Evolutionary conservation across 2,888 invertebrate genomes (phyloP), one percentile per base, ranked within the genome.

Genomic region (Adelognathus sp.): DNA sequence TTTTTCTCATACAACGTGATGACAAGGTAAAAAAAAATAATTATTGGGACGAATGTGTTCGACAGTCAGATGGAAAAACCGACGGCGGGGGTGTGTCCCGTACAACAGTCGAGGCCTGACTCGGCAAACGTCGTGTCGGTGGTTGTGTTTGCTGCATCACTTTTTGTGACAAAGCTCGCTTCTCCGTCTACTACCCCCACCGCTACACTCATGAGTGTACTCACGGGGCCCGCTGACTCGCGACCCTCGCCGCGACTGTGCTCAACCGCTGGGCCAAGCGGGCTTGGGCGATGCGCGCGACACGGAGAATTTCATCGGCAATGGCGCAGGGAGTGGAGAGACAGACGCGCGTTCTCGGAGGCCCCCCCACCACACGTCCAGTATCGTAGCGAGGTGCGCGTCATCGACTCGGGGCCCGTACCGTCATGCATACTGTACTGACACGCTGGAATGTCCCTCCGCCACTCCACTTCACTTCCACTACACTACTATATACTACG

Each of bases 391-490:
- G 24, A 50, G 24, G 21, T 24, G 11, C 21, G 18, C 46, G 21
- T 21, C 46, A 24, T 9, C 14, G 54, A 18, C 24, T 52, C 67
- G 69, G 74, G 63, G 61, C 61, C 70, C 33, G 70, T 75, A 63
- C 71, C 56, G 80, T n/a, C n/a, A n/a, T n/a, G n/a, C n/a, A n/a
- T n/a, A n/a, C n/a, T 72, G 60, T 79, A 82, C 81, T 77, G 82
- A 79, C 83, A 81, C 83, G 73, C 52, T 82, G 83, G 83, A 83
- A 83, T 83, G 77, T 82, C 79, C 79, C 75, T 76, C 54, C 72
- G 73, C 73, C 41, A 39, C 21, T 63, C 69, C 16, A 73, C 64
- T 31, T 41, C 33, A 72, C 54, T n/a, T 72, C 9, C 9, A 7
- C 11, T 63, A 72, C 63, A 41, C 52, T 54, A 33, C 63, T 50